phyloP scores from a whole-genome alignment of 2,888 invertebrate genomes.

The Athrips mouffetella region DNA sequence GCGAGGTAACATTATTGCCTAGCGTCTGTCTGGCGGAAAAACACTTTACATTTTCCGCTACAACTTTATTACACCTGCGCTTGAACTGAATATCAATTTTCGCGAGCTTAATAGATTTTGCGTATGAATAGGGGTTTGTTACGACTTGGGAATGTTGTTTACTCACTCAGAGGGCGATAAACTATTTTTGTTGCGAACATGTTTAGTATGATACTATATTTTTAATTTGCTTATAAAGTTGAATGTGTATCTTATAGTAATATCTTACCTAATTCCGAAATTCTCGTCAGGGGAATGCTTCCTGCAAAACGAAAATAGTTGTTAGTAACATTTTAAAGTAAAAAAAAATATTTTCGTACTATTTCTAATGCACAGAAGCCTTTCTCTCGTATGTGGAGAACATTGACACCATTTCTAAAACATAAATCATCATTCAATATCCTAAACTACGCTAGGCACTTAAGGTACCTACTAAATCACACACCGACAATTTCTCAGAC shows the following conservation, averaged over 20 bases:
- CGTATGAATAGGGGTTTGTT: neutral
- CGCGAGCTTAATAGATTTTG: neutral
- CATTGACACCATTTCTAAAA: neutral
- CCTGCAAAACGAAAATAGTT: slow-evolving; percentile 50
- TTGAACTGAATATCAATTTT: neutral
- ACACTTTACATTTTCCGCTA: too few relatives aligned
- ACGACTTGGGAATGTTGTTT: neutral
- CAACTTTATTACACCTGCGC: neutral
- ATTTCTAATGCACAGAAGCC: neutral
- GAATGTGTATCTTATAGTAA: too few relatives aligned
- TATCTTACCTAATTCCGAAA: slow-evolving; percentile 76
- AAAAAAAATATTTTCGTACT: neutral
- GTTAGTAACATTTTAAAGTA: neutral
- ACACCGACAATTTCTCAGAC: neutral
- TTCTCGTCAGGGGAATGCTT: slow-evolving; percentile 78
- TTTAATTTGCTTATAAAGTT: too few relatives aligned
- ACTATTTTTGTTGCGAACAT: too few relatives aligned
- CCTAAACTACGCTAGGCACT: too few relatives aligned
- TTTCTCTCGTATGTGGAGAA: neutral
- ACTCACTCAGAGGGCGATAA: too few relatives aligned
- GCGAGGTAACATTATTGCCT: neutral
- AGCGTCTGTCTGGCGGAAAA: neutral
- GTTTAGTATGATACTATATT: too few relatives aligned
- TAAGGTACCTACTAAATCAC: neutral
- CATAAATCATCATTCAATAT: neutral